Base-by-base conservation (phyloP, 2,797 vertebrate genomes). In the Psittacula echo region DNA sequence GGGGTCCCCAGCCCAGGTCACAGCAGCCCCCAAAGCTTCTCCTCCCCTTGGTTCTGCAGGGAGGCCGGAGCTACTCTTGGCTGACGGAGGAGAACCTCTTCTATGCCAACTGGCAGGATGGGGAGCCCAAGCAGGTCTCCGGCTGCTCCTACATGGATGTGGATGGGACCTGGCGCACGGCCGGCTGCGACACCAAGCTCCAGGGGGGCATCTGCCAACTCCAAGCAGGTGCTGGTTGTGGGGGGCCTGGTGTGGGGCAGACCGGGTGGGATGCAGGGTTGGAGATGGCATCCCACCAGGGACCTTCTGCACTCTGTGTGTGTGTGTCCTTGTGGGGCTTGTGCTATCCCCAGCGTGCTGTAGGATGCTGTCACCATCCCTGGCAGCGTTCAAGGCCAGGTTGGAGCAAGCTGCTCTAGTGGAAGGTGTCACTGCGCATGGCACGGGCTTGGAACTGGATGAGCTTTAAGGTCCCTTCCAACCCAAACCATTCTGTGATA, bases 131-230 rank as follows among this genome's bases (percentile, higher is more conserved):
- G 94, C 98, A 98, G 53, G 72, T 98, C 20, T 85, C 98, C 1
- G 99, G 99, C 77, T 99, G 99, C 27, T 98, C 98, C 97, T 99
- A 99, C 93, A 98, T 99, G 98, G 98, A 98, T 3, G 89, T 50
- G 3, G 98, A 98, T 0, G 99, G 99, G 47, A 98, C 98, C 62
- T 99, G 99, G 99, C 98, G 97, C 56, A 98, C 98, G 24, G 97
- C 98, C 20, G 87, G 96, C 92, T 99, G 99, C 5, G 98, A 99
- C 56, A 96, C 96, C 83, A 99, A 99, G 97, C 84, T 99, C 85
- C 98, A 99, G 20, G 98, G 98, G 16, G 98, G 98, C 29, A 98
- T 99, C 96, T 99, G 99, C 96, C 98, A 98, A 85, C 97, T 98
- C 42, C 97, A 94, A 87, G 42, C 94, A 76, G 98, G 99, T 99